These are phyloP conservation scores for Onchidella celtica DNA, from an alignment of 2,888 invertebrate genomes.

Conservation along the genomic window DNA sequence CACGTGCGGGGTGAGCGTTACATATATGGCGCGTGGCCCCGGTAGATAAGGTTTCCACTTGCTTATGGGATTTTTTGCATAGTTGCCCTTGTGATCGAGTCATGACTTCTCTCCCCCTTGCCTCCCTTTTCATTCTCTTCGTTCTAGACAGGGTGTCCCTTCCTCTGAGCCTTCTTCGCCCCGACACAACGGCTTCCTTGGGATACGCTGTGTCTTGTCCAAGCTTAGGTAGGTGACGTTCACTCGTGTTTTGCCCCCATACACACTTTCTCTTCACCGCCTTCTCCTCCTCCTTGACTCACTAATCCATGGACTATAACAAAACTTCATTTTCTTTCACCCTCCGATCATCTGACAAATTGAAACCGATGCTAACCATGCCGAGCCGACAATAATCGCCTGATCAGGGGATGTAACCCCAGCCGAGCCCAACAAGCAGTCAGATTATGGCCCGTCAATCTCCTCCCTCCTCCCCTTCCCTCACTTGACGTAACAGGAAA, in stretches of 20 bases:
- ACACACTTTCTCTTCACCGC: neutral
- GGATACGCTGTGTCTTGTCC: neutral
- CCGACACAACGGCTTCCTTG: neutral
- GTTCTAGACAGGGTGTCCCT: neutral
- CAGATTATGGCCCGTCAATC: too few species aligned
- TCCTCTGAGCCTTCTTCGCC: neutral
- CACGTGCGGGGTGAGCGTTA: constrained; percentile 51
- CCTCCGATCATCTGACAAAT: too few species aligned
- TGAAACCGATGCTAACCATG: too few species aligned
- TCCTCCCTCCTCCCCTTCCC: too few species aligned
- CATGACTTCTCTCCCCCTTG: constrained; percentile 4
- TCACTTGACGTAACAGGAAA: too few species aligned
- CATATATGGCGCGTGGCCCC: constrained; percentile 61
- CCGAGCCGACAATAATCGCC: too few species aligned
- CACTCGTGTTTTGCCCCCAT: neutral
- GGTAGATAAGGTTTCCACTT: constrained; percentile 60
- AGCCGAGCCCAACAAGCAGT: too few species aligned
- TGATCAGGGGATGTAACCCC: too few species aligned
- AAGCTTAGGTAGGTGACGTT: neutral
- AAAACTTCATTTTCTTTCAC: too few species aligned
- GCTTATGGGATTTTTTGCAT: constrained; percentile 62
- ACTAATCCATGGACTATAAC: too few species aligned
- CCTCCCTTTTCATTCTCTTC: neutral
- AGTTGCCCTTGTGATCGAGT: constrained; percentile 55
- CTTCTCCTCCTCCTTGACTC: too few species aligned